Evolutionary conservation across 64 coral and sea anemone species (phyloP), one percentile per base, ranked within the genome.

Genomic region (Actinia tenebrosa): DNA sequence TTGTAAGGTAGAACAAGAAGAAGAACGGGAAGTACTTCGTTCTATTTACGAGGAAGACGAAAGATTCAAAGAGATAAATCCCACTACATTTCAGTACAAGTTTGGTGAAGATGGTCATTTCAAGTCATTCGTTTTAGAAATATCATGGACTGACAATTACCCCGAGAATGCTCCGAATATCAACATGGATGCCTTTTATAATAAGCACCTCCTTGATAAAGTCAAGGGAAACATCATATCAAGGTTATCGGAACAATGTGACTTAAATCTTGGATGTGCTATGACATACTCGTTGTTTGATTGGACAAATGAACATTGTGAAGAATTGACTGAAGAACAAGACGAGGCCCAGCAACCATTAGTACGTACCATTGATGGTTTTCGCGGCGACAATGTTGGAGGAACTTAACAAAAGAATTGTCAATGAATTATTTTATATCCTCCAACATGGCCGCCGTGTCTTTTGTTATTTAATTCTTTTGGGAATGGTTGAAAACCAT

Each of bases 1-100:
- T 77, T 91, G 63, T 22, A 89, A 95, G 19, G 85, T 88, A 86
- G 97, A 95, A 59, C 97, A 99, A 91, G 93, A 93, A 86, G 97
- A 99, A 72, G 97, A 99, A 64, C 86, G 84, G 25, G 97, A 99
- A 92, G 97, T 92, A 69, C 79, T 99, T 4, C 97, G 90, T 62
- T 90, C 97, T 59, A 99, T 99, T 89, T 99, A 95, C 80, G 97
- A 99, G 82, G 89, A 89, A 16, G 97, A 99, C 44, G 93, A 99
- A 80, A 88, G 83, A 61, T 99, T 99, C 45, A 99, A 90, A 27
- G 93, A 95, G 86, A 85, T 99, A 1, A 88, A 88, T 83, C 71
- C 84, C 30, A 95, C 85, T 9, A 95, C 91, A 47, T 99, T 99
- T 86, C 97, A 99, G 80, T 99, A 99, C 86, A 95, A 92, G 78